Evolutionary conservation across 2,888 invertebrate species (phyloP), one percentile per base, ranked within the genome.

Genomic region (Congeria kusceri): DNA sequence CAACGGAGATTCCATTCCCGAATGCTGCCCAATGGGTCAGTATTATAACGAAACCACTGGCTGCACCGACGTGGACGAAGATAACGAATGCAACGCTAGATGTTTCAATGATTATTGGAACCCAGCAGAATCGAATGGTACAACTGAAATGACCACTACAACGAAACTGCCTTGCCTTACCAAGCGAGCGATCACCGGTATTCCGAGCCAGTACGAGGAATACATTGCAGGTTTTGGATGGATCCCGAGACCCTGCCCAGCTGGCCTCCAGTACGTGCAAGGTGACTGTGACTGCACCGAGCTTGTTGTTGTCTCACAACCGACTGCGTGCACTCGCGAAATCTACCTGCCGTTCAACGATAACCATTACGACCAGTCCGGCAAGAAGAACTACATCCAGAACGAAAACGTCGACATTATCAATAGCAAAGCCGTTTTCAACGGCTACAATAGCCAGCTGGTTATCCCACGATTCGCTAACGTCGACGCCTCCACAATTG

Each of bases 391-490:
- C 28, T 61, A 80, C 39, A 73, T 87, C 11, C 47, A 46, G 18
- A 78, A 78, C 25, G 69, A 78, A 20, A 87, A 87, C 64, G 90
- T 90, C 18, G 61, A 66, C 20, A 80, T 90, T 23, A 28, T 65
- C 15, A 66, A 84, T 28, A 88, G 87, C 44, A 68, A 75, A 1
- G 90, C 87, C 13, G 75, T 79, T n/a, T 90, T 90, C 44, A 80
- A 89, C 66, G 90, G 89, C 18, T 15, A 27, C 3, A 83, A 84
- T 15, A 81, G 86, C 61, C 66, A 85, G 59, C 71, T 90, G 23
- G 74, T 86, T 13, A 88, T 90, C 13, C 89, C 87, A 3, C 68
- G 88, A 23, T 90, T 89, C 68, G 84, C 87, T 57, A 90, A 89
- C 61, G 66, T 85, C 15, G 84, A 83, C 20, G 80, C 86, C 44